Base-by-base conservation (phyloP, 2,113 vertebrate species). In the Podarcis cretensis region DNA sequence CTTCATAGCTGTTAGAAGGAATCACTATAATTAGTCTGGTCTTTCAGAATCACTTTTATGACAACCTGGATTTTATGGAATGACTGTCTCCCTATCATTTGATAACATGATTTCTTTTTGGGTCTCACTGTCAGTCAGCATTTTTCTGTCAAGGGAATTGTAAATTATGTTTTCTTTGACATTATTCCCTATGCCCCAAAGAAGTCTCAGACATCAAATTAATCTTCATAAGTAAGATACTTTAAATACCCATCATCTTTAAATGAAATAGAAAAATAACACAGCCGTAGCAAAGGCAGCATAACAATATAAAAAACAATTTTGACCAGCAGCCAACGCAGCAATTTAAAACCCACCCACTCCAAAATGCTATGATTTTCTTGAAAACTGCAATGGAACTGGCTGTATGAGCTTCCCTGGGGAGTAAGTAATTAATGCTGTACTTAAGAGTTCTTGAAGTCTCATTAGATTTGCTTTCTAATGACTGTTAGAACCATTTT, bases 381-480 rank as follows among this genome's bases (percentile, higher is more conserved):
- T 30, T 74, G 73, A 85, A 76, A 85, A 63, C 23, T 16, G 4
- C 23, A 75, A 23, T 63, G 32, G 23, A 75, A 63, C 57, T 37
- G 57, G 25, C 54, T 57, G 30, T 40, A 76, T 32, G 8, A 85
- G 32, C n/a, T 65, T 27, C 73, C n/a, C n/a, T 85, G 21, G 43
- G 83, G 69, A 59, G 12, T 25, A 75, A 59, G 20, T 75, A 75
- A 85, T 25, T 85, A 85, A 85, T 85, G 84, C 73, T 59, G 48
- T 71, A 63, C 71, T 76, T 76, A 16, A 43, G 32, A 76, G 13
- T 63, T 85, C n/a, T 32, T 63, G 73, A 84, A 75, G 32, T 77
- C 84, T 76, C 73, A 63, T 85, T 85, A 77, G 84, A 57, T 77
- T 71, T 83, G 66, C 71, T 83, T 83, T 30, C 66, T 65, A 85